Evolutionary conservation across 2,797 vertebrate species (phyloP), one percentile per base, ranked within the genome.

Genomic region (Eremophila alpestris): DNA sequence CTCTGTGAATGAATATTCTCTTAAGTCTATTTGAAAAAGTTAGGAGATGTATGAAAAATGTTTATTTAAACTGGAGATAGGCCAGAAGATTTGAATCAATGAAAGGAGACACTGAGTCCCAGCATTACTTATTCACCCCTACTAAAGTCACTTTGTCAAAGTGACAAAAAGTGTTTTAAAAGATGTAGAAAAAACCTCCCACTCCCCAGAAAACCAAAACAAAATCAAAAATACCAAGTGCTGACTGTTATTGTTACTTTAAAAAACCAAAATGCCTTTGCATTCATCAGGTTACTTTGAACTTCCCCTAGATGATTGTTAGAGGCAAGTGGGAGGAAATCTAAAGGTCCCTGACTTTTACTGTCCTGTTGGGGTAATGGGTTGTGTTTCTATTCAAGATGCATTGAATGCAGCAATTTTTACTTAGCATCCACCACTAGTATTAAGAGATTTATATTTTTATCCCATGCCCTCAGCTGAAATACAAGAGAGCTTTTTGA

Each of bases 371-470:
- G 43, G 9, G 36, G 48, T 89, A 93, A 70, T 40, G 59, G 74
- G 29, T 34, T 71, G 56, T 79, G 32, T 85, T 91, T 87, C 62
- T 91, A 62, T 54, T 93, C 49, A 75, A 45, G 38, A 83, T 30
- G 10, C 11, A 55, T 51, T 82, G 24, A 73, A 46, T 70, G 21
- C 30, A 70, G 16, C 13, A 63, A 62, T 81, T 80, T 83, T 90
- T 83, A 52, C 81, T 81, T 22, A 81, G 11, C 81, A 95, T 74
- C 45, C 5, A 51, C 5, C 27, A 63, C 10, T 80, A 85, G 26
- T 48, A 63, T 54, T 86, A 93, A 26, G 55, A 84, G 26, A 46
- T 81, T 95, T 96, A 86, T 38, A 49, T 68, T 83, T 95, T 78
- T 83, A 94, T 90, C 60, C 30, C 65, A 68, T 83, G 58, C 22